A percentile compares a stretch with the other conserved stretches of the same genome.
These are phyloP conservation scores for Chelonoidis abingdonii DNA, from an alignment of 2,113 vertebrate genomes.

Conservation along the genomic window DNA sequence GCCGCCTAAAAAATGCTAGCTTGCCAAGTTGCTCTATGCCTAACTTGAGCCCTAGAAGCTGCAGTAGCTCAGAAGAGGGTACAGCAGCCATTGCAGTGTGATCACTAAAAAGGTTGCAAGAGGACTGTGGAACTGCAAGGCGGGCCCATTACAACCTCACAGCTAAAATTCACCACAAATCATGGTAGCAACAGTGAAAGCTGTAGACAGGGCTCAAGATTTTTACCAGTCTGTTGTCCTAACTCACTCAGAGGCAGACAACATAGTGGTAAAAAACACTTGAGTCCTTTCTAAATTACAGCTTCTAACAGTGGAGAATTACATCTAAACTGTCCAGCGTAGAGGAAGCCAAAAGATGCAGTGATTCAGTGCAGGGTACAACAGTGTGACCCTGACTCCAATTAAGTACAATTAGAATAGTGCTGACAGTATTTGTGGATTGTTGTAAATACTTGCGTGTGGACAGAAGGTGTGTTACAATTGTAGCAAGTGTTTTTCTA, in stretches of 20 bases:
- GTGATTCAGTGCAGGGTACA: too few relatives aligned
- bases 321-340: too few relatives aligned
- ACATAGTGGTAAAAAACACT: neutral
- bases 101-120: neutral
- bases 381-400: neutral
- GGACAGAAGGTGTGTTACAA: neutral
- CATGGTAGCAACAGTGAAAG: neutral
- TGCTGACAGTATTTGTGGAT: neutral
- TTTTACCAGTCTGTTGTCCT: neutral
- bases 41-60: too few relatives aligned
- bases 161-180: neutral
- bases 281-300: neutral
- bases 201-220: neutral
- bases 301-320: too few relatives aligned
- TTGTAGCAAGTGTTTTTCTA: neutral
- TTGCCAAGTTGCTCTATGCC: too few relatives aligned
- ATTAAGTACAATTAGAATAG: neutral
- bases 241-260: neutral
- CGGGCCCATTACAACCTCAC: neutral
- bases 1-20: too few relatives aligned
- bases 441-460: neutral
- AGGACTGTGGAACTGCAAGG: neutral
- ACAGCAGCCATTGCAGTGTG: too few relatives aligned
- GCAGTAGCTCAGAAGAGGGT: too few relatives aligned
- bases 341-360: too few relatives aligned